Evolutionary conservation across 2,888 invertebrate genomes (phyloP).

Genomic region (Pollenia amentaria): DNA sequence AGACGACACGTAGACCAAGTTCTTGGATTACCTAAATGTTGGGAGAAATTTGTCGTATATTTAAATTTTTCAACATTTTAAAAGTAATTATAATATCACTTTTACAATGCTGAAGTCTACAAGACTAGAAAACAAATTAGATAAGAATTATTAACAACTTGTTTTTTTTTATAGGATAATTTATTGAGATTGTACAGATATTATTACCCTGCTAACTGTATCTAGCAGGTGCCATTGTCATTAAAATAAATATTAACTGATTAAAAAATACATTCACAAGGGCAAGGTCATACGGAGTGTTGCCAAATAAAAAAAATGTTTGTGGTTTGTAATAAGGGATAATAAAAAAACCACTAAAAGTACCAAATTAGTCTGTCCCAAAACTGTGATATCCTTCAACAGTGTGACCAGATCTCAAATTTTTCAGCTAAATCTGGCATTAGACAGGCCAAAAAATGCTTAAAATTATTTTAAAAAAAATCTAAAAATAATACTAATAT

Average conservation of each 20-base stretch:
- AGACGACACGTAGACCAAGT: constrained; percentile 2
- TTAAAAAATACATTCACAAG: neutral
- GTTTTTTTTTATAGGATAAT: neutral
- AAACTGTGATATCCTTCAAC: too few species aligned
- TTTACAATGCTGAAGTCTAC: neutral
- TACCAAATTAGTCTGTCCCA: too few species aligned
- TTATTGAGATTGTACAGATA: neutral
- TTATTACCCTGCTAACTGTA: constrained; percentile 9
- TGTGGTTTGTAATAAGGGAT: neutral
- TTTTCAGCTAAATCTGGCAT: too few species aligned
- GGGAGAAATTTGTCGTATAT: constrained; percentile 1
- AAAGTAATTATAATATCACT: neutral
- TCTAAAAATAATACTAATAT: too few species aligned
- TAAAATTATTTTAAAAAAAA: too few species aligned
- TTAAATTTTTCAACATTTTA: neutral
- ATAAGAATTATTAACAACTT: constrained; percentile 7
- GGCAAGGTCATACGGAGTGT: constrained; percentile 20
- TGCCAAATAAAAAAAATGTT: neutral
- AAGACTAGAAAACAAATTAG: constrained; percentile 4
- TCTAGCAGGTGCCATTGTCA: neutral
- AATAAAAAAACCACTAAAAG: neutral
- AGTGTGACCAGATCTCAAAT: too few species aligned
- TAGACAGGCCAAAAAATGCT: too few species aligned
- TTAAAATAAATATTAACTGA: neutral
- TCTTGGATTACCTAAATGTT: constrained; percentile 3